Base-by-base conservation (phyloP, 2,113 vertebrate species). In the Cygnus atratus region DNA sequence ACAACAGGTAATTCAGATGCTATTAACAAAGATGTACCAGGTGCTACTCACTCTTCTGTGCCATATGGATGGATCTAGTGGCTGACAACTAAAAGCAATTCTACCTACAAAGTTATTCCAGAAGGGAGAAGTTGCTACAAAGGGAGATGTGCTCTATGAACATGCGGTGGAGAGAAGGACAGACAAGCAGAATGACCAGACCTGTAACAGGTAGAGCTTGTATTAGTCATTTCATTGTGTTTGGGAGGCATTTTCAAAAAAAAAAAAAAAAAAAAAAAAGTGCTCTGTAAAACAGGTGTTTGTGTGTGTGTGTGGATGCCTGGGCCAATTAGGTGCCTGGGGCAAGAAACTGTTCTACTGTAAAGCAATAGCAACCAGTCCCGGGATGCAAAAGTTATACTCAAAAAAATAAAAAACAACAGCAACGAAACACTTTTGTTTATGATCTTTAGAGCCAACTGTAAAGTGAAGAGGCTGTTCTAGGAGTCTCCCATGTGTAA, bases 211-310 rank as follows among this genome's bases (percentile, higher is more conserved):
- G 20, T 41, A 8, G 2, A 52, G 50, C 11, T 35, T 10, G 8
- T 5, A 14, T 10, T 28, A 41, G 57, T 26, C 29, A 9, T 55
- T 35, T 55, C 44, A 25, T 26, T 33, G 14, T 37, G 26, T 26
- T n/a, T 58, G 20, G 28, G 14, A 46, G 13, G 33, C 50, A 41
- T 44, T 89, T 44, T 28, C n/a, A 46, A 55, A 55, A 52, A 41
- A 41, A 55, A 46, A 55, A 55, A 52, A 41, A 35, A 55, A 54
- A 43, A 55, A 54, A 35, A 41, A 55, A 54, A 48, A 43, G 8
- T 35, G 14, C 0, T 0, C 5, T 12, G 35, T n/a, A 63, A 50
- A 84, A 11, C 12, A 44, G 35, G 35, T 7, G 9, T 55, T 68
- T 57, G 80, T 33, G 10, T 9, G 19, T 9, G 19, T 31, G 24